A percentile compares a stretch with the other conserved stretches of the same genome.
phyloP scores from a whole-genome alignment of 1,140 invertebrate genomes.

The Tetramorium alpestre region DNA sequence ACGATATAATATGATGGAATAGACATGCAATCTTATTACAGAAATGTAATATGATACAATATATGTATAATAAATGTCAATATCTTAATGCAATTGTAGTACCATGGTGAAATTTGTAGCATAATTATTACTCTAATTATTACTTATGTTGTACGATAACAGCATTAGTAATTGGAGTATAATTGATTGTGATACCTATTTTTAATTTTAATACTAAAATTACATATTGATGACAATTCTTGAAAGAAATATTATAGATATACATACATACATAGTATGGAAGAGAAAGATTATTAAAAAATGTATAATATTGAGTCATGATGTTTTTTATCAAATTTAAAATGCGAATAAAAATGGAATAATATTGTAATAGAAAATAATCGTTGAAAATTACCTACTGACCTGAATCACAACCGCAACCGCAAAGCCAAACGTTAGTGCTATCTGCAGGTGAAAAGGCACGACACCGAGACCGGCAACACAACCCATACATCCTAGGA shows the following conservation, averaged over 20 bases:
- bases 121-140: background rate
- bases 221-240: background rate
- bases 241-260: background rate
- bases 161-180: background rate
- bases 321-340: background rate
- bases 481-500: conserved; percentile 92
- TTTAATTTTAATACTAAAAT: background rate
- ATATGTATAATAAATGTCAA: background rate
- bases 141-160: background rate
- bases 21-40: background rate
- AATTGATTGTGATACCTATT: background rate
- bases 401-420: conserved; percentile 89
- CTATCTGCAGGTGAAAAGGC: conserved; percentile 87
- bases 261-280: background rate
- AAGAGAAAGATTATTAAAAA: background rate
- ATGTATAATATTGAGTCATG: background rate
- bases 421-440: conserved; percentile 90
- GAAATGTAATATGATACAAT: background rate
- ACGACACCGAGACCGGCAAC: conserved; percentile 76
- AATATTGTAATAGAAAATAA: no score
- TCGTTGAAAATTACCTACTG: conserved; percentile 62
- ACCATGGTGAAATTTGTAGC: background rate
- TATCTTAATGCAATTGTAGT: background rate
- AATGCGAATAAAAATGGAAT: background rate
- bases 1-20: background rate